Conservation (phyloP, 2,797 vertebrate genomes). For the Poeciliopsis turneri region DNA sequence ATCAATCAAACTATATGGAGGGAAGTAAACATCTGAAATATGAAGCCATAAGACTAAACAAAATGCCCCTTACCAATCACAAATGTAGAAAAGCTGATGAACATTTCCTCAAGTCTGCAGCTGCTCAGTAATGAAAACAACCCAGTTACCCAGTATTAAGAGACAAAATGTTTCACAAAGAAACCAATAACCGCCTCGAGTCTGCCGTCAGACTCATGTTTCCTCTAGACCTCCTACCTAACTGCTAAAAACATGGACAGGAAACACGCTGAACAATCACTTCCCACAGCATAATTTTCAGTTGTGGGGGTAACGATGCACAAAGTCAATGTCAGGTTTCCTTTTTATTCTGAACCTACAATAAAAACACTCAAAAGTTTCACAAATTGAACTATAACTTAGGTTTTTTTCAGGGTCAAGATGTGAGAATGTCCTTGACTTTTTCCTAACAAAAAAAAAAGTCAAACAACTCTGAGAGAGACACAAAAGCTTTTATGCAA, state of each 20-base stretch:
- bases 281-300: slow-evolving; percentile 60
- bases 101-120: slow-evolving; percentile 8
- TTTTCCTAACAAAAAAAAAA: neutral
- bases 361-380: neutral
- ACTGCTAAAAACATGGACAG: slow-evolving; percentile 59
- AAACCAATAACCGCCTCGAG: neutral
- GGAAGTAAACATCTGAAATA: neutral
- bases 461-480: neutral
- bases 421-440: neutral
- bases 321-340: slow-evolving; percentile 2
- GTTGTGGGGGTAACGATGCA: slow-evolving; percentile 3
- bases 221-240: slow-evolving; percentile 36
- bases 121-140: slow-evolving; percentile 3
- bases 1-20: neutral
- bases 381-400: slow-evolving; percentile 7
- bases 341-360: neutral
- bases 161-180: slow-evolving; percentile 16
- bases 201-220: slow-evolving; percentile 6
- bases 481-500: neutral
- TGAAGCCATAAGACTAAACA: neutral
- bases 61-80: neutral
- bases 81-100: neutral
- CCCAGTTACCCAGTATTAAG: neutral
- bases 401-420: neutral
- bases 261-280: slow-evolving; percentile 62